These are phyloP conservation scores for Indri indri DNA, from an alignment of 2,113 vertebrate genomes.

Conservation along the genomic window DNA sequence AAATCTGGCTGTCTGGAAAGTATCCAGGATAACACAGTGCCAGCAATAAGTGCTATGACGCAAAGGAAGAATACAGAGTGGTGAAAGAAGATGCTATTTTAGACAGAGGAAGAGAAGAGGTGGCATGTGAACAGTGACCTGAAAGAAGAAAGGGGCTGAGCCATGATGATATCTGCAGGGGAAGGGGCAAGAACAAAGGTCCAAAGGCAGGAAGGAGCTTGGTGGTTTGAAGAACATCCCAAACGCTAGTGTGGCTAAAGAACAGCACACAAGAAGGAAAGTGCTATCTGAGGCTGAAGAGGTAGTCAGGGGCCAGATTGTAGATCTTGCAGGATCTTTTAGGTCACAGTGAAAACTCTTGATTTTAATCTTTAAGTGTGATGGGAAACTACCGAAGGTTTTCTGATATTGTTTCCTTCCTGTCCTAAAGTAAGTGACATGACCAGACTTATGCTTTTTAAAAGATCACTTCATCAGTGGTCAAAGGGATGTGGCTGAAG, in stretches of 20 bases:
- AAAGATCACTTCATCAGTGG: not conserved
- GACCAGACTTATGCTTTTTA: not conserved
- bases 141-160: not conserved
- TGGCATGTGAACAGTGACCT: not conserved
- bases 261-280: not conserved
- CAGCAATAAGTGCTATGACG: not conserved
- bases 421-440: not conserved
- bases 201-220: not conserved
- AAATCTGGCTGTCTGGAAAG: not conserved
- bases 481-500: too few species aligned
- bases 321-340: not conserved
- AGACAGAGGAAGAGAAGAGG: not conserved
- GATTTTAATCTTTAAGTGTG: not conserved
- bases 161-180: not conserved
- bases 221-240: not conserved
- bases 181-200: not conserved
- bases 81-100: not conserved
- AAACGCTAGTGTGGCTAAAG: not conserved
- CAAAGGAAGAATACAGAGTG: not conserved
- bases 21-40: not conserved
- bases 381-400: not conserved
- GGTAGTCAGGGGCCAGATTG: not conserved
- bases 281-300: not conserved
- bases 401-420: not conserved
- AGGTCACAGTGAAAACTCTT: not conserved